A percentile compares a stretch with the other conserved stretches of the same genome.
Evolutionary conservation across 2,113 vertebrate species (phyloP).

Genomic region (Eleginops maclovinus): DNA sequence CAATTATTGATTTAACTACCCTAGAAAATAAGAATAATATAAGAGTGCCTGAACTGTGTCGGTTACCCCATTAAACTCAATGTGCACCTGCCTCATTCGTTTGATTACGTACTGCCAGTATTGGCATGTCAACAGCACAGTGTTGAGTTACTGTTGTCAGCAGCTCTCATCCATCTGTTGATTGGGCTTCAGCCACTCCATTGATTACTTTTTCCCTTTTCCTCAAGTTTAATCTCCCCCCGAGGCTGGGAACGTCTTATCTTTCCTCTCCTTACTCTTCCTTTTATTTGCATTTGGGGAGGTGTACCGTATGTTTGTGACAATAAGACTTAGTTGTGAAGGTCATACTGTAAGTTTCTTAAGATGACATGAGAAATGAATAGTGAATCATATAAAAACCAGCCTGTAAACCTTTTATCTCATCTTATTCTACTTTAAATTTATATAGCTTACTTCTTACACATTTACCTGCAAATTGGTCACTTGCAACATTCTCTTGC

Average conservation of each 20-base stretch:
- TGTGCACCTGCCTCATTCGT: constrained; percentile 41
- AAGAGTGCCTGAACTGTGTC: constrained; percentile 17
- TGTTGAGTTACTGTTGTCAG: constrained; percentile 43
- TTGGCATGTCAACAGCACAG: constrained; percentile 26
- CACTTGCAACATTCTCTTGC: no score
- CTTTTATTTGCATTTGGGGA: not conserved
- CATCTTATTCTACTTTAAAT: no score
- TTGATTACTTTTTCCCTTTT: constrained; percentile 47
- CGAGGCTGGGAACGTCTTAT: constrained; percentile 35
- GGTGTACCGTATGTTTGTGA: not conserved
- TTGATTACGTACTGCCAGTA: constrained; percentile 31
- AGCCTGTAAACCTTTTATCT: no score
- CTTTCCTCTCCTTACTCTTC: not conserved
- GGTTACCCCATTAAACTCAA: constrained; percentile 44
- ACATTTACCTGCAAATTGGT: no score
- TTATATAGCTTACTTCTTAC: no score
- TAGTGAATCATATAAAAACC: constrained; percentile 40
- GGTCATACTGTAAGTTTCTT: not conserved
- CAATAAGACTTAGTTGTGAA: constrained; percentile 16
- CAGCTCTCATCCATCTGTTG: constrained; percentile 58
- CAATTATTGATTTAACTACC: constrained; percentile 33
- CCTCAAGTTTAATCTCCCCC: constrained; percentile 26
- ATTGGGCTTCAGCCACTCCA: constrained; percentile 50
- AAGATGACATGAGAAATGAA: constrained; percentile 31
- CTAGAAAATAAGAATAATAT: constrained; percentile 25